These are phyloP conservation scores for Aphelinus atriplicis DNA, from an alignment of 1,140 invertebrate species.

Conservation along the genomic window DNA sequence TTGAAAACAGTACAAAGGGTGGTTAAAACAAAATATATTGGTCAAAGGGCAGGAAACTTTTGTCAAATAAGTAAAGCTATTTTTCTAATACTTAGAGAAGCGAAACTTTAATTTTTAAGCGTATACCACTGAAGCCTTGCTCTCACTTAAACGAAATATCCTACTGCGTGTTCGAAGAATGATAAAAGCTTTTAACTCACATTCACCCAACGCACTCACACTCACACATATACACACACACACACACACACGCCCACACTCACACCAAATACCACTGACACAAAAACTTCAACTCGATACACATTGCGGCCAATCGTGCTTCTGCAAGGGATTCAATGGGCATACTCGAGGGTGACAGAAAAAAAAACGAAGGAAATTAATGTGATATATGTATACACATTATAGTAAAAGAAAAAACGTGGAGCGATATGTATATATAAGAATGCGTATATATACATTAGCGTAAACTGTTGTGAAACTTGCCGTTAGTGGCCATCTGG, in stretches of 20 bases:
- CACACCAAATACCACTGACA: background rate
- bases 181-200: slow-evolving; percentile 28
- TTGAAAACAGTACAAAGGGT: slow-evolving; percentile 68
- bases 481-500: slow-evolving; percentile 48
- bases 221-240: background rate
- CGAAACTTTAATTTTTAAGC: slow-evolving; percentile 64
- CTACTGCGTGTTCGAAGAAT: slow-evolving; percentile 30
- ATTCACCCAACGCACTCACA: background rate
- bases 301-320: slow-evolving; percentile 54
- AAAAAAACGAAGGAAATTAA: slow-evolving; percentile 49
- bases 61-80: slow-evolving; percentile 66
- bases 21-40: slow-evolving; percentile 61
- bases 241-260: slow-evolving; percentile 1
- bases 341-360: slow-evolving; percentile 60
- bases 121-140: slow-evolving; percentile 66
- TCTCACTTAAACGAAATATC: slow-evolving; percentile 54
- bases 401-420: slow-evolving; percentile 47
- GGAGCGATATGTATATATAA: slow-evolving; percentile 46
- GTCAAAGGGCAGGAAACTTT: slow-evolving; percentile 66
- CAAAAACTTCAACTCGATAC: slow-evolving; percentile 30
- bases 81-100: slow-evolving; percentile 66
- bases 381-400: slow-evolving; percentile 57
- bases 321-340: slow-evolving; percentile 65
- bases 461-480: slow-evolving; percentile 35
- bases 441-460: slow-evolving; percentile 40